Percentiles rank a stretch among this genome's conserved stretches.
phyloP scores from a whole-genome alignment of 2,888 invertebrate genomes.

The Hydrotaea diabolus region DNA sequence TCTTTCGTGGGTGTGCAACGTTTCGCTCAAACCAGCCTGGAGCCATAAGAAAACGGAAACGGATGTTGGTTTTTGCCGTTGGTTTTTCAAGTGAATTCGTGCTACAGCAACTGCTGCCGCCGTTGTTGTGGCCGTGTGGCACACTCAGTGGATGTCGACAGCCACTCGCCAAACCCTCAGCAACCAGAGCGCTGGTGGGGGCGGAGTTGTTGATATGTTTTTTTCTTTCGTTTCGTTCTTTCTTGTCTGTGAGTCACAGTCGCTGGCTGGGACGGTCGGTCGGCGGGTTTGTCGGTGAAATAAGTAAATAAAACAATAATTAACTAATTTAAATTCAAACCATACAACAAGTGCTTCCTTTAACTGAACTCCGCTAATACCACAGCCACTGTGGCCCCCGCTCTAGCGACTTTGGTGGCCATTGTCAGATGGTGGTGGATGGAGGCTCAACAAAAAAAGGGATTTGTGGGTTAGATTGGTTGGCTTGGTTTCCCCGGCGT shows the following conservation, averaged over 20 bases:
- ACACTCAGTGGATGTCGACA: constrained; percentile 15
- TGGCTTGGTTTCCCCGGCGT: not conserved
- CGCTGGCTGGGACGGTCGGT: not conserved
- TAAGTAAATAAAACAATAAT: constrained; percentile 67
- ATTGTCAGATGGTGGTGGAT: constrained; percentile 7
- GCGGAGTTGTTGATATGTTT: not conserved
- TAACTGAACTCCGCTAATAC: constrained; percentile 29
- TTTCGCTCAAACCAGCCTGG: constrained; percentile 34
- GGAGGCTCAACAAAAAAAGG: constrained; percentile 30
- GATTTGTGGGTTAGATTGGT: constrained; percentile 32
- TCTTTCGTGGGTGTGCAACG: not conserved
- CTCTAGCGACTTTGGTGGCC: not conserved
- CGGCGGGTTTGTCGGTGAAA: constrained; percentile 20
- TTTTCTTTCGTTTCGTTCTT: not conserved
- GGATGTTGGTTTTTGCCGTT: constrained; percentile 65
- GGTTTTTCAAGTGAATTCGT: constrained; percentile 53
- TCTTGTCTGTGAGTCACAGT: not conserved
- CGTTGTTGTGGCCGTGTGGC: not conserved
- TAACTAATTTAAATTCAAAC: constrained; percentile 69
- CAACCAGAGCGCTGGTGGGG: not conserved
- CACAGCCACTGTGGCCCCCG: constrained; percentile 5
- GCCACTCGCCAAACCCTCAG: not conserved
- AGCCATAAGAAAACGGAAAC: constrained; percentile 64
- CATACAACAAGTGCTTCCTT: constrained; percentile 65
- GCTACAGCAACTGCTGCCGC: constrained; percentile 24